phyloP scores from a whole-genome alignment of 1,140 invertebrate species.

The Hermetia illucens region DNA sequence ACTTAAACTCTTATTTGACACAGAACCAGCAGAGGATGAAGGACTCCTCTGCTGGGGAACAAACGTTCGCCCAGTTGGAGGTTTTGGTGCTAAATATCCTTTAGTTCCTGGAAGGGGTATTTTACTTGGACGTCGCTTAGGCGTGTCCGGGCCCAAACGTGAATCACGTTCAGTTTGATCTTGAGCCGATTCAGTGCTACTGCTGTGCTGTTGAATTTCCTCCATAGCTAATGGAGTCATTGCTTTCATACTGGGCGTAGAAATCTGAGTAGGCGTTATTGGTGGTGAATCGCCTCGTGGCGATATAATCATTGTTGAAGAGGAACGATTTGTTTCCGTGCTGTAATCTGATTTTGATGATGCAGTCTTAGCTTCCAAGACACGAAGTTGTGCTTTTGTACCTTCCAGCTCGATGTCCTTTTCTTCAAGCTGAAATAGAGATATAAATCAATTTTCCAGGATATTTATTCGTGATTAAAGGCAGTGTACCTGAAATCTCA shows the following conservation, averaged over 20 bases:
- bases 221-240: conserved; percentile 39
- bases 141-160: conserved; percentile 31
- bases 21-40: conserved; percentile 30
- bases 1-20: conserved; percentile 25
- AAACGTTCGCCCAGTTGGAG: conserved; percentile 31
- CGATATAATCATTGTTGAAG: conserved; percentile 24
- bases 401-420: conserved; percentile 69
- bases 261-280: conserved; percentile 23
- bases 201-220: conserved; percentile 38
- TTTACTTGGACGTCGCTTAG: conserved; percentile 46
- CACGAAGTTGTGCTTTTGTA: conserved; percentile 53
- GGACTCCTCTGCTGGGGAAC: conserved; percentile 23
- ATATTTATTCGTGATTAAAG: not conserved
- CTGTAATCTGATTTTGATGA: conserved; percentile 18
- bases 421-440: conserved; percentile 51
- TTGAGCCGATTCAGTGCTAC: conserved; percentile 44
- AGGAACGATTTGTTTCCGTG: conserved; percentile 26
- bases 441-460: conserved; percentile 1
- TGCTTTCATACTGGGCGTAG: conserved; percentile 36
- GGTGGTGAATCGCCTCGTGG: conserved; percentile 12
- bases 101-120: conserved; percentile 47
- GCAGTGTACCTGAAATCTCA: conserved; percentile 54
- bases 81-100: conserved; percentile 34
- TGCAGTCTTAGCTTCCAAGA: conserved; percentile 40
- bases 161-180: conserved; percentile 33